phyloP scores from a whole-genome alignment of 2,113 vertebrate genomes.

The Martes martes region DNA sequence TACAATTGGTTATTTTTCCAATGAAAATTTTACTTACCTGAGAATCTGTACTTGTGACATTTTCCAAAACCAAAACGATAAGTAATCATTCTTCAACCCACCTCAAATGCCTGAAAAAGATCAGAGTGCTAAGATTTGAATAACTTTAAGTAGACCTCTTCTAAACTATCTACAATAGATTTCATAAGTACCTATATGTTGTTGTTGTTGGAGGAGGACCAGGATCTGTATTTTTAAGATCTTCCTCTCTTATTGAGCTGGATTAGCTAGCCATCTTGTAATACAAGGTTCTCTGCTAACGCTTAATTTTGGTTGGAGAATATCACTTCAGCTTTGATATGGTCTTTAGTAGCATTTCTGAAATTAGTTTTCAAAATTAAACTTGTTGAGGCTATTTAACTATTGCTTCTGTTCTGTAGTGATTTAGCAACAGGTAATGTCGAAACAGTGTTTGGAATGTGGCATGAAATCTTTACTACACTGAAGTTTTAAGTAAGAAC shows the following conservation, averaged over 20 bases:
- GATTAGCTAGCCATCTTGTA: background rate
- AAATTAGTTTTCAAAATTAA: conserved; percentile 18
- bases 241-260: background rate
- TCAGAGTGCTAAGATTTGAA: background rate
- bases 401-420: background rate
- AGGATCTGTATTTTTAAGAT: background rate
- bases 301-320: background rate
- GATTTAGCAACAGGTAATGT: background rate
- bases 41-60: background rate
- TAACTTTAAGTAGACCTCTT: background rate
- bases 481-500: background rate
- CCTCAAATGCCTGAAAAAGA: background rate
- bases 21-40: background rate
- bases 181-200: background rate
- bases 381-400: background rate
- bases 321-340: background rate
- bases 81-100: background rate
- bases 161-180: background rate
- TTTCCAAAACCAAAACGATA: background rate
- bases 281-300: background rate
- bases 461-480: background rate
- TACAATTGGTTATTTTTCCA: background rate
- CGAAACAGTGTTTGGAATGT: background rate
- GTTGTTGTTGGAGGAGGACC: background rate
- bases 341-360: background rate